Evolutionary conservation across 1,140 invertebrate species (phyloP), one percentile per base, ranked within the genome.

Genomic region (Batillaria attramentaria): DNA sequence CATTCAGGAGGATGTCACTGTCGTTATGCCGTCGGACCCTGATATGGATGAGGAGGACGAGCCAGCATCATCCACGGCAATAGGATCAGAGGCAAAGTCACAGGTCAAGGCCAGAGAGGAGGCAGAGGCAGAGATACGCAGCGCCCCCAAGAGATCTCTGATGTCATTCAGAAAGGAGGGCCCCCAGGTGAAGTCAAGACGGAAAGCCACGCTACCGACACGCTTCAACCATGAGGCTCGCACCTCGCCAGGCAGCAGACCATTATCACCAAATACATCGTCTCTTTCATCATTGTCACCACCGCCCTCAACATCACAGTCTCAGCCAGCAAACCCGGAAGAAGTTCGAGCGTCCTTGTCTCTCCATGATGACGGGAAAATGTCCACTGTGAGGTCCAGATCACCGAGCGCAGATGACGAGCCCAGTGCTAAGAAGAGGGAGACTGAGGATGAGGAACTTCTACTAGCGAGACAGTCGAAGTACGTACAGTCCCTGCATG

Each of bases 21-120:
- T 90, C 24, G 88, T 90, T 2, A 82, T 89, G 78, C 89, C 89
- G 31, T 84, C 83, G 66, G 87, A 88, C 41, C 85, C 88, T 20
- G 83, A 83, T 33, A 37, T 50, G 20, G 79, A 75, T 39, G 72
- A 77, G 20, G 62, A 79, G 57, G 82, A 78, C 2, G 66, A 81
- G 31, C 83, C 84, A 28, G 62, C 79, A 31, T 80, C 79, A 24
- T 24, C 33, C 33, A 28, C 72, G 33, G 66, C 73, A 42, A 35
- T 70, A 6, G 57, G 39, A 16, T 54, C 78, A 3, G 76, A 81
- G 13, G 24, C 69, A 28, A 68, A 46, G 16, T 50, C 66, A 20
- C 77, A 80, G 46, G 66, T 79, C 3, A 76, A 83, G 31, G 78
- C 65, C 57, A 66, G 66, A 42, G 73, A 80, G 39, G 76, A 60